Percentiles rank a stretch among this genome's conserved stretches.
phyloP scores from a whole-genome alignment of 2,797 vertebrate species.

The Chanos chanos region DNA sequence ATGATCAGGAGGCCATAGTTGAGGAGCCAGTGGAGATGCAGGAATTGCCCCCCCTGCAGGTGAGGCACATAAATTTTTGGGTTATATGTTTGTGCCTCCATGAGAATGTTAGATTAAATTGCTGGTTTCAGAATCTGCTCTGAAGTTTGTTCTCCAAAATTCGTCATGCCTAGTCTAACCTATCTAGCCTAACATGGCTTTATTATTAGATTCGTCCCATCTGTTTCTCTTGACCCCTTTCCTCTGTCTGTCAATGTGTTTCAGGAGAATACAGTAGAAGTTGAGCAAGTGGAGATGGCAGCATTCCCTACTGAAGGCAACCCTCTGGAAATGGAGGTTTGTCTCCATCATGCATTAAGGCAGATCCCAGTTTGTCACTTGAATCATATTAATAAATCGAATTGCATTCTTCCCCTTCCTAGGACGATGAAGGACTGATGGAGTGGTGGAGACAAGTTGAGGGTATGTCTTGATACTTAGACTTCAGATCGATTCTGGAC shows the following conservation, averaged over 20 bases:
- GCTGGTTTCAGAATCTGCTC: too few relatives aligned
- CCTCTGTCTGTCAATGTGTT: slow-evolving; percentile 25
- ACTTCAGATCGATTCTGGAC: too few relatives aligned
- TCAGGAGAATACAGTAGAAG: slow-evolving; percentile 56
- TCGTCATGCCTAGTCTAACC: too few relatives aligned
- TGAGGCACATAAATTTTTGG: slow-evolving; percentile 15
- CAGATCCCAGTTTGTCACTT: too few relatives aligned
- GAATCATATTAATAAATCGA: background rate
- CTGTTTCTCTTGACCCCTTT: background rate
- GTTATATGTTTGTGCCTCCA: too few relatives aligned
- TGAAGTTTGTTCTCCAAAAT: too few relatives aligned
- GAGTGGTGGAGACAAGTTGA: slow-evolving; percentile 47
- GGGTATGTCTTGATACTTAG: slow-evolving; percentile 24
- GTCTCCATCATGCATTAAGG: background rate
- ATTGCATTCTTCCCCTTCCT: slow-evolving; percentile 1
- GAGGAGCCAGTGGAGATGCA: slow-evolving; percentile 57
- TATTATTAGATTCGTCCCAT: background rate
- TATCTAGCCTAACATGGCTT: too few relatives aligned
- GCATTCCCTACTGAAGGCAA: slow-evolving; percentile 48
- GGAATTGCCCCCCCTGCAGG: slow-evolving; percentile 44
- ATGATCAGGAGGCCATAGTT: slow-evolving; percentile 34
- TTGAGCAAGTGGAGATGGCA: slow-evolving; percentile 62
- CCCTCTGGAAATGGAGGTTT: background rate
- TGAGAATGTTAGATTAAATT: too few relatives aligned
- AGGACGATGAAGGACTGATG: slow-evolving; percentile 44